phyloP scores from a whole-genome alignment of 2,797 vertebrate species.

The Geotrypetes seraphini region DNA sequence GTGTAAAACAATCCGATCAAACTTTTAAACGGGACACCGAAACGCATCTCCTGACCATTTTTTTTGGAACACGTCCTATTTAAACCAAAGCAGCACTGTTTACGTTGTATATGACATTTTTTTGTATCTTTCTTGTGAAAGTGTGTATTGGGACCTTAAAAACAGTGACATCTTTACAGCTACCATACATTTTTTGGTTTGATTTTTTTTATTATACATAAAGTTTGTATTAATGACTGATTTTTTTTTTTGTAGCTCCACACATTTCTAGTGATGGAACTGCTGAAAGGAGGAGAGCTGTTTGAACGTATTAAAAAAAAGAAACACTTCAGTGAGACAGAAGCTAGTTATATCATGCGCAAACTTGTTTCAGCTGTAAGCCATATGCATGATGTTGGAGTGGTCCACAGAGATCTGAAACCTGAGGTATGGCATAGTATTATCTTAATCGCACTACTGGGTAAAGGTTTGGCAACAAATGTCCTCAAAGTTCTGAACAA shows the following conservation, averaged over 20 bases:
- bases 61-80: no score
- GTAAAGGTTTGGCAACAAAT: no score
- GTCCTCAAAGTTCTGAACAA: no score
- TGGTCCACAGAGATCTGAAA: slow-evolving; percentile 92
- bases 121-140: no score
- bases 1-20: no score
- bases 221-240: background rate
- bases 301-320: slow-evolving; percentile 90
- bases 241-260: slow-evolving; percentile 69
- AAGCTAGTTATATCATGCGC: slow-evolving; percentile 93
- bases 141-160: no score
- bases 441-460: no score
- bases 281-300: slow-evolving; percentile 87
- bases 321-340: slow-evolving; percentile 90
- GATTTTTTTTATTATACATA: no score
- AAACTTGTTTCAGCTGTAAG: slow-evolving; percentile 91
- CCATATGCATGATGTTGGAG: slow-evolving; percentile 97
- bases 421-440: slow-evolving; percentile 84
- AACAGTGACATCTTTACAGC: background rate
- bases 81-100: no score
- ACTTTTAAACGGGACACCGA: no score
- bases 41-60: no score
- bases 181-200: background rate
- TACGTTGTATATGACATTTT: no score
- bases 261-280: slow-evolving; percentile 88